phyloP scores from a whole-genome alignment of 2,113 vertebrate species.

The Phodopus roborovskii region DNA sequence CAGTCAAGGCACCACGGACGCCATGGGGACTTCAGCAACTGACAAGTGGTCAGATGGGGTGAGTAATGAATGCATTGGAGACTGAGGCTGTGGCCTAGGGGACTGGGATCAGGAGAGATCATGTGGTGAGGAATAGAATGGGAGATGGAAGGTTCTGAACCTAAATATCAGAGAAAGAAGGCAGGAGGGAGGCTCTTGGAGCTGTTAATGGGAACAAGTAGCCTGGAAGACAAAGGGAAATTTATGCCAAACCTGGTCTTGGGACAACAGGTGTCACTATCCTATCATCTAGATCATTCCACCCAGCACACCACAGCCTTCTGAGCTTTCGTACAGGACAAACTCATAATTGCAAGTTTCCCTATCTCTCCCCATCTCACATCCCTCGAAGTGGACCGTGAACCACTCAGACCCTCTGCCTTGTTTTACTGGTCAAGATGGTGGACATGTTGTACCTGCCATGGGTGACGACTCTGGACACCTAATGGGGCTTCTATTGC shows the following conservation, averaged over 20 bases:
- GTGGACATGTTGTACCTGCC: background rate
- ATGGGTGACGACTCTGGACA: background rate
- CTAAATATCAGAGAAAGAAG: background rate
- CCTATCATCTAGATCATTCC: background rate
- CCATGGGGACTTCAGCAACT: background rate
- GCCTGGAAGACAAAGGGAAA: background rate
- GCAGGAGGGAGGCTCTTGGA: background rate
- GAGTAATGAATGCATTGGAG: background rate
- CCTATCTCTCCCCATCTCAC: no score
- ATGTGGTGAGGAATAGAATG: accelerated
- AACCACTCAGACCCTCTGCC: background rate
- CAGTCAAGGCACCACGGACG: background rate
- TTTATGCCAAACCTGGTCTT: background rate
- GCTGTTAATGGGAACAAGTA: background rate
- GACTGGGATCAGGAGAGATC: background rate
- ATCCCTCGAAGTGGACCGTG: background rate
- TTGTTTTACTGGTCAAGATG: background rate
- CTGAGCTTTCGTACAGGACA: background rate
- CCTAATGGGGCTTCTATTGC: background rate
- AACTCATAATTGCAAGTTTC: background rate
- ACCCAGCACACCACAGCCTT: background rate
- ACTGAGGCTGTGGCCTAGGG: background rate
- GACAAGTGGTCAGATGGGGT: background rate
- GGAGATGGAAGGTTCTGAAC: background rate
- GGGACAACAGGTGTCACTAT: background rate